Evolutionary conservation across 2,888 invertebrate genomes (phyloP).

Genomic region (Acanthacorydalis orientalis): DNA sequence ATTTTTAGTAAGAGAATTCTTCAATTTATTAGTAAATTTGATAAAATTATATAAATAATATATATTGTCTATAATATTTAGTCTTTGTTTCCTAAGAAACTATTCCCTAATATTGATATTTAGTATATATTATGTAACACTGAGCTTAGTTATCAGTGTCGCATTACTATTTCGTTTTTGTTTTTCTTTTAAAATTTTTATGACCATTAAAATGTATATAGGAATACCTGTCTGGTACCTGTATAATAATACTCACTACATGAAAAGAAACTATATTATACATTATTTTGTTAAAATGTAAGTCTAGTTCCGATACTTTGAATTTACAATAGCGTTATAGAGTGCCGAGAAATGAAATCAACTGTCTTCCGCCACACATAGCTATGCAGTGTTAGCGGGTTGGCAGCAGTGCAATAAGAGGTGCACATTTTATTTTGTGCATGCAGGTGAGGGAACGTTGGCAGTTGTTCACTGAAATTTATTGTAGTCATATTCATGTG

Average conservation of each 20-base stretch:
- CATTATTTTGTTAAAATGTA: background rate
- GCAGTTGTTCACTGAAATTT: background rate
- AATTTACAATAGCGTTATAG: conserved; percentile 8
- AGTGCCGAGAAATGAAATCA: conserved; percentile 25
- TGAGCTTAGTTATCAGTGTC: too few relatives aligned
- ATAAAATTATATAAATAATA: background rate
- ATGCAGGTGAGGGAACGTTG: conserved; percentile 1
- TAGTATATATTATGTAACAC: conserved; percentile 13
- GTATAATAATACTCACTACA: conserved; percentile 23
- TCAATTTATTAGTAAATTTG: background rate
- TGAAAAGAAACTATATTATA: background rate
- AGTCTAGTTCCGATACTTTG: background rate
- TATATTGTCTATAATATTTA: too few relatives aligned
- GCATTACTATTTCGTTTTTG: background rate
- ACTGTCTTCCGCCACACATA: conserved; percentile 25
- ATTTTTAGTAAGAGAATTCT: conserved; percentile 7
- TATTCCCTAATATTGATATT: conserved; percentile 11
- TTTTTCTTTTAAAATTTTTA: too few relatives aligned
- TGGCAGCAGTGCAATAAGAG: conserved; percentile 13
- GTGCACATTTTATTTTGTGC: background rate
- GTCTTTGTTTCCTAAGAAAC: too few relatives aligned
- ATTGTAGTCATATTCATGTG: too few relatives aligned
- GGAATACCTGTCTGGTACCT: conserved; percentile 24
- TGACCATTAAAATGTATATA: conserved; percentile 13
- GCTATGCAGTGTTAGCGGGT: conserved; percentile 19